A percentile compares a stretch with the other conserved stretches of the same genome.
Conservation (phyloP, 2,797 vertebrate genomes). For the Knipowitschia caucasica region DNA sequence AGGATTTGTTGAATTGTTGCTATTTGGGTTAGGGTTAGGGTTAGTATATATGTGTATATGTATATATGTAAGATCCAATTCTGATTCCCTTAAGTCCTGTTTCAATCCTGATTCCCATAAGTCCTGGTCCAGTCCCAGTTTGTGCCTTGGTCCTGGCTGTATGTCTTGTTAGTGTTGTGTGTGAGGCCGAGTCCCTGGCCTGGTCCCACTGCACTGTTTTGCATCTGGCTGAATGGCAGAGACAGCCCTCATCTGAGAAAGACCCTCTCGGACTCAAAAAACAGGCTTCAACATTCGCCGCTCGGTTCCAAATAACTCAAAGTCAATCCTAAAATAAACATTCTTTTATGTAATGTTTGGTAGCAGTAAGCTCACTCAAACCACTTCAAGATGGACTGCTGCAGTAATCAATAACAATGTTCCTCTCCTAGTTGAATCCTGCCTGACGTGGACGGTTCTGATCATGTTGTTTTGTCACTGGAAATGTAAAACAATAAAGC, state of each 20-base stretch:
- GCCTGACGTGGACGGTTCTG: too few relatives aligned
- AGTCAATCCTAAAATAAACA: constrained; percentile 14
- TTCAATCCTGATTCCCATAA: too few relatives aligned
- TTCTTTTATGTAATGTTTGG: constrained; percentile 13
- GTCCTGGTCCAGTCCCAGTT: not conserved
- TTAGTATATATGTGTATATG: too few relatives aligned
- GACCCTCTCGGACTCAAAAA: not conserved
- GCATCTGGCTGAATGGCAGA: constrained; percentile 17
- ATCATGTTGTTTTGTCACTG: too few relatives aligned
- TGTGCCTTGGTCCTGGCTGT: not conserved
- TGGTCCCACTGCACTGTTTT: constrained; percentile 16
- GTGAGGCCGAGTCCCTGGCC: too few relatives aligned
- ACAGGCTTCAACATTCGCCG: constrained; percentile 17
- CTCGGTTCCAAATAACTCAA: constrained; percentile 12
- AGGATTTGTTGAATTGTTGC: too few relatives aligned
- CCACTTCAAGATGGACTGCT: constrained; percentile 8
- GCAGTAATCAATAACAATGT: constrained; percentile 2
- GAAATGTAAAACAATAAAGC: too few relatives aligned
- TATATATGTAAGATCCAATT: too few relatives aligned
- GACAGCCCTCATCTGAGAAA: constrained; percentile 16
- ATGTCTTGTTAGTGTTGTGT: too few relatives aligned
- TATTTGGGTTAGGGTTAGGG: not conserved
- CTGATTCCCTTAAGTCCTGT: not conserved
- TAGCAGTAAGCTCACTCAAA: constrained; percentile 16
- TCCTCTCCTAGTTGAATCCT: not conserved